phyloP scores from a whole-genome alignment of 2,888 invertebrate species.

The Dichetophora obliterata region DNA sequence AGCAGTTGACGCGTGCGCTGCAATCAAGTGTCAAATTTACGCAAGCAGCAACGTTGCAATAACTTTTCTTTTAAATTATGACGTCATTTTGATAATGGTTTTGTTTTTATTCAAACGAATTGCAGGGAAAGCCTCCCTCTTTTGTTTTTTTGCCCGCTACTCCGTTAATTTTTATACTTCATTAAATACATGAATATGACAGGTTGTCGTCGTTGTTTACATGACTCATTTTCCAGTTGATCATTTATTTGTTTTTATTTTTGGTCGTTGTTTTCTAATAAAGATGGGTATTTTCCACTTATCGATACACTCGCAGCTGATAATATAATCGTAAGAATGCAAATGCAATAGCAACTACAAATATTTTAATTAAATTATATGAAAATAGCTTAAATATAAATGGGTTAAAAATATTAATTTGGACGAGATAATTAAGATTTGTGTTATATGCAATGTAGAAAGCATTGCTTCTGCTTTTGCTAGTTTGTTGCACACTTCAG shows the following conservation, averaged over 20 bases:
- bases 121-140: not conserved
- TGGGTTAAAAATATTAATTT: no score
- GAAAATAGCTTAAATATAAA: no score
- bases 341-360: no score
- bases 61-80: not conserved
- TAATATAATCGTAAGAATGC: no score
- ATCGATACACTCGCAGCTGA: no score
- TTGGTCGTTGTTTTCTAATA: not conserved
- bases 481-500: no score
- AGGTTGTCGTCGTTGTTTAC: not conserved
- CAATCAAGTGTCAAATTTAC: constrained; percentile 8
- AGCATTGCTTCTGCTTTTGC: no score
- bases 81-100: constrained; percentile 26
- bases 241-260: not conserved
- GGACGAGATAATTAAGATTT: no score
- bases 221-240: constrained; percentile 8
- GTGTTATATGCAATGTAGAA: no score
- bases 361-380: no score
- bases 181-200: not conserved
- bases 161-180: not conserved
- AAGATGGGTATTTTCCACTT: no score
- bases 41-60: not conserved
- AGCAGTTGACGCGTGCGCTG: not conserved
- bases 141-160: not conserved
- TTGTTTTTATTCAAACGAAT: not conserved